Percentiles rank a stretch among this genome's conserved stretches.
phyloP scores from a whole-genome alignment of 2,113 vertebrate genomes.

The Entelurus aequoreus region DNA sequence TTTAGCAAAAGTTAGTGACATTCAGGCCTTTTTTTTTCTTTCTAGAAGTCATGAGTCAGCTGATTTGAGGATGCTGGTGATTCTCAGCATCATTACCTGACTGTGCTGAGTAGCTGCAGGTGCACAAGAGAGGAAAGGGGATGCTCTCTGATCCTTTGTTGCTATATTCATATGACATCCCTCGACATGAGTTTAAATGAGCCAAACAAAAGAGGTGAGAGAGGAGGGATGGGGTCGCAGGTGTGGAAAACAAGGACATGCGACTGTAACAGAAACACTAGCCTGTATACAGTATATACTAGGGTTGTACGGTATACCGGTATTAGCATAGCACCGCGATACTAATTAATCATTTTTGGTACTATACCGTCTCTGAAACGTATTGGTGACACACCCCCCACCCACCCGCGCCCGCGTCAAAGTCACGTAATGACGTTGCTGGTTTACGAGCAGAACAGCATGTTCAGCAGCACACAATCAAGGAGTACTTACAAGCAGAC shows the following conservation, averaged over 20 bases:
- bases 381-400: too few relatives aligned
- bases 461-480: too few relatives aligned
- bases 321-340: too few relatives aligned
- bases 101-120: slow-evolving; percentile 40
- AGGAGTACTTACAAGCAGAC: too few relatives aligned
- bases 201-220: neutral
- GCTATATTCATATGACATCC: slow-evolving; percentile 37
- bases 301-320: too few relatives aligned
- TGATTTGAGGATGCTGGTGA: slow-evolving; percentile 30
- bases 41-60: slow-evolving; percentile 14
- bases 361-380: too few relatives aligned
- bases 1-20: slow-evolving; percentile 7
- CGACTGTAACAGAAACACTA: slow-evolving; percentile 23
- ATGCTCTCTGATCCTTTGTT: slow-evolving; percentile 44
- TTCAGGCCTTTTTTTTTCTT: slow-evolving; percentile 5
- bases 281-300: too few relatives aligned
- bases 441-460: too few relatives aligned
- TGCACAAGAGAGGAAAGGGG: slow-evolving; percentile 27
- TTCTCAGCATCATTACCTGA: slow-evolving; percentile 44
- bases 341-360: too few relatives aligned
- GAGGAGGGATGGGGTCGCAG: slow-evolving; percentile 27
- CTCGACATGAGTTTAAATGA: slow-evolving; percentile 24
- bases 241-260: slow-evolving; percentile 43
- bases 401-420: too few relatives aligned
- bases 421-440: too few relatives aligned